phyloP scores from a whole-genome alignment of 2,113 vertebrate species.

The Salvelinus namaycush region DNA sequence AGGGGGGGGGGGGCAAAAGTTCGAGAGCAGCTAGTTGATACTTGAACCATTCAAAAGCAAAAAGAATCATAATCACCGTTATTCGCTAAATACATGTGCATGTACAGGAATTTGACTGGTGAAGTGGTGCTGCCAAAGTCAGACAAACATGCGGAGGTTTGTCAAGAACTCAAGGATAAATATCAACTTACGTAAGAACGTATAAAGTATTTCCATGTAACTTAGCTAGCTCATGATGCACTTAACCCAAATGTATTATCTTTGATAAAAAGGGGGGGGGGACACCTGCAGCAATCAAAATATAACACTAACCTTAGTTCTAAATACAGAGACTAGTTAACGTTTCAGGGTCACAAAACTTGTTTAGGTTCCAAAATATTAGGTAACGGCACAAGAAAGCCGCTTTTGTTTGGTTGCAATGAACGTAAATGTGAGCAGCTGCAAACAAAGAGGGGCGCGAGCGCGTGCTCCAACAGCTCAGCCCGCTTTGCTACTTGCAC shows the following conservation, averaged over 20 bases:
- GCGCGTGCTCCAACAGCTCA: constrained; percentile 30
- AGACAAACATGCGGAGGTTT: too few relatives aligned
- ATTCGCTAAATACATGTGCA: neutral
- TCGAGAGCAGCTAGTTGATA: too few relatives aligned
- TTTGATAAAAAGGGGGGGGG: too few relatives aligned
- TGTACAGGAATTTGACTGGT: too few relatives aligned
- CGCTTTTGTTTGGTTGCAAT: constrained; percentile 35
- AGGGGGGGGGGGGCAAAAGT: neutral
- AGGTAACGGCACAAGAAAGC: constrained; percentile 51
- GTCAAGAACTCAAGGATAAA: too few relatives aligned
- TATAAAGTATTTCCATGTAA: too few relatives aligned
- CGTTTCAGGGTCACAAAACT: neutral
- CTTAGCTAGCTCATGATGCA: too few relatives aligned
- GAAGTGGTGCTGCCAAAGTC: too few relatives aligned
- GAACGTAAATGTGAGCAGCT: constrained; percentile 30
- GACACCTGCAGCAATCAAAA: neutral
- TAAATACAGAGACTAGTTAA: neutral
- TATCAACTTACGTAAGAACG: too few relatives aligned
- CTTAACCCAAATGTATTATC: too few relatives aligned
- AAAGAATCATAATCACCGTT: neutral
- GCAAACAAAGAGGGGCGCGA: constrained; percentile 61
- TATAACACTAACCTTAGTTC: neutral
- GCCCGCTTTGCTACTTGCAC: neutral
- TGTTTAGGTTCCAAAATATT: neutral
- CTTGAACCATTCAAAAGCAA: neutral